Evolutionary conservation across 1,140 invertebrate genomes (phyloP).

Genomic region (Ladona fulva): DNA sequence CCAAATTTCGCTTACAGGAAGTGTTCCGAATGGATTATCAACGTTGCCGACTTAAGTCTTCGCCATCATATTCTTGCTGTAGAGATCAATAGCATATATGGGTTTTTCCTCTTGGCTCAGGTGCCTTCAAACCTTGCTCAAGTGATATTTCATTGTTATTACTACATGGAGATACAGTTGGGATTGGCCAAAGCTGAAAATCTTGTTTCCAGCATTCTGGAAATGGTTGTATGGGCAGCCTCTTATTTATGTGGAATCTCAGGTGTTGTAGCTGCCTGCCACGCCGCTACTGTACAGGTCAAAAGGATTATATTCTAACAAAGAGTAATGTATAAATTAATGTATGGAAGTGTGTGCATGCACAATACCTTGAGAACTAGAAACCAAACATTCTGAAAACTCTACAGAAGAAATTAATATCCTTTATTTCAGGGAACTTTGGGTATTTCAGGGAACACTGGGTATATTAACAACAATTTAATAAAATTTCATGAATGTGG

Average conservation of each 20-base stretch:
- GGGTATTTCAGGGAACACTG: too few relatives aligned
- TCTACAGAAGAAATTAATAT: too few relatives aligned
- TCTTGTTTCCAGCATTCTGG: not conserved
- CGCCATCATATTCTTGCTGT: not conserved
- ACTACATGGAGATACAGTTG: not conserved
- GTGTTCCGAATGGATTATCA: not conserved
- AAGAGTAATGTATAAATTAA: too few relatives aligned
- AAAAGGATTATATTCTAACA: not conserved
- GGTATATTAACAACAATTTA: too few relatives aligned
- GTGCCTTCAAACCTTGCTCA: not conserved
- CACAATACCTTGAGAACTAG: too few relatives aligned
- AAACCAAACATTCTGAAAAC: too few relatives aligned
- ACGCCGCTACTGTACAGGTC: not conserved
- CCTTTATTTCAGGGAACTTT: too few relatives aligned
- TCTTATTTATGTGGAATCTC: not conserved
- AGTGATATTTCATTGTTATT: not conserved
- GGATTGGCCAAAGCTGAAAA: not conserved
- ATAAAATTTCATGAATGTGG: too few relatives aligned
- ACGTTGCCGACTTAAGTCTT: not conserved
- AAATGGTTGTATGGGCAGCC: not conserved
- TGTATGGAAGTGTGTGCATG: too few relatives aligned
- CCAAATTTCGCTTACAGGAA: not conserved
- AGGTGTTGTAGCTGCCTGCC: not conserved
- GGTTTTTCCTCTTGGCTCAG: not conserved
- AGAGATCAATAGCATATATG: not conserved